Evolutionary conservation across 2,113 vertebrate genomes (phyloP).

Genomic region (Lycocorax pyrrhopterus): DNA sequence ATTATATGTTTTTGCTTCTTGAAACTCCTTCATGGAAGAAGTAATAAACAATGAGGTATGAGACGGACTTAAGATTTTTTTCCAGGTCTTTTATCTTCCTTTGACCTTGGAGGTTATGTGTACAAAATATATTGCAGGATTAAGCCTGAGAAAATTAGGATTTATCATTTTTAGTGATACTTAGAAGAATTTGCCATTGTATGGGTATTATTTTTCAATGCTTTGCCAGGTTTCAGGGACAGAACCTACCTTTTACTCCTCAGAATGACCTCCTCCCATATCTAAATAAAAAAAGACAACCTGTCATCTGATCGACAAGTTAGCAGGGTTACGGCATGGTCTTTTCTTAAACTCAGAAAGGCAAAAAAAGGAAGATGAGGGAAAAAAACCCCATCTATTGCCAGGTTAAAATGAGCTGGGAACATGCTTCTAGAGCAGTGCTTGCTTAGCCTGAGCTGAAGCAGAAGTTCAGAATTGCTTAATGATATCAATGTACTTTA

Average conservation of each 20-base stretch:
- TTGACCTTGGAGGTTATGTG: constrained; percentile 13
- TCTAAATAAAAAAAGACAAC: background rate
- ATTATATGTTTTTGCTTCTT: constrained; percentile 33
- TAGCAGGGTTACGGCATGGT: background rate
- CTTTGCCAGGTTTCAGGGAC: background rate
- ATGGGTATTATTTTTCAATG: background rate
- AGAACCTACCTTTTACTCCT: background rate
- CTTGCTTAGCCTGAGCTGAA: background rate
- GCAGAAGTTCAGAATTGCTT: background rate
- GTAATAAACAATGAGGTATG: constrained; percentile 1
- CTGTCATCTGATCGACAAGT: background rate
- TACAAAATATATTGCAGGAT: background rate
- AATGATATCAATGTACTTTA: background rate
- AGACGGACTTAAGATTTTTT: background rate
- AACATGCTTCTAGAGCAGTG: background rate
- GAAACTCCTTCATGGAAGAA: constrained; percentile 5
- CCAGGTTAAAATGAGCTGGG: background rate
- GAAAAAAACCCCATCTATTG: background rate
- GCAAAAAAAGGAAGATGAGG: background rate
- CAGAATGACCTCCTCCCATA: background rate
- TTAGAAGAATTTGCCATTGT: background rate
- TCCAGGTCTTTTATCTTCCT: constrained; percentile 31
- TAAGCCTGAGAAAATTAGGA: constrained; percentile 42
- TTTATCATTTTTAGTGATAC: constrained; percentile 6
- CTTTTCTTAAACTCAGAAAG: background rate